Percentiles rank a stretch among this genome's conserved stretches.
Conservation (phyloP, 2,888 invertebrate species). For the Agonopterix arenella region DNA sequence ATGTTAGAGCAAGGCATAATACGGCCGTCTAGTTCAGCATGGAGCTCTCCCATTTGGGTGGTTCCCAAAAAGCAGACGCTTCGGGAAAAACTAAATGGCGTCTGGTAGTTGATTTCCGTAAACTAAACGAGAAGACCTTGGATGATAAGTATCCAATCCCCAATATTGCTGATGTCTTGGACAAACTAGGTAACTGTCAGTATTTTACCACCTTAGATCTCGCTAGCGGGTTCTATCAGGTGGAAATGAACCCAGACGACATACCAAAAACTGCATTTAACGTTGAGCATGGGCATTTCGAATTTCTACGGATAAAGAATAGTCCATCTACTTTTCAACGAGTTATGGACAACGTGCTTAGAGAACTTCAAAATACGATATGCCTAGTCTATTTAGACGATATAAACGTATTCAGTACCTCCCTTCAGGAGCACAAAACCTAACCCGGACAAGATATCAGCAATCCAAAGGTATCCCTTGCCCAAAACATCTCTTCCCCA, state of each 20-base stretch:
- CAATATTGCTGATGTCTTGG: slow-evolving; percentile 11
- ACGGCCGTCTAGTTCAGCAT: slow-evolving; percentile 3
- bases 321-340: slow-evolving; percentile 25
- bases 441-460: slow-evolving; percentile 7
- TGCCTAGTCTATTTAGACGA: too few species aligned
- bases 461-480: slow-evolving; percentile 1
- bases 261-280: slow-evolving; percentile 21
- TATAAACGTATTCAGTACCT: slow-evolving; percentile 15
- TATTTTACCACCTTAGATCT: slow-evolving; percentile 16
- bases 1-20: slow-evolving; percentile 12
- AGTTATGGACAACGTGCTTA: slow-evolving; percentile 21
- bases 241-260: slow-evolving; percentile 4
- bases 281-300: slow-evolving; percentile 21
- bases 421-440: slow-evolving; percentile 20
- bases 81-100: slow-evolving; percentile 6
- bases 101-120: slow-evolving; percentile 2
- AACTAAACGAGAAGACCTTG: slow-evolving; percentile 1
- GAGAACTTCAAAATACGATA: slow-evolving; percentile 13
- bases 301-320: slow-evolving; percentile 23
- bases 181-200: not conserved
- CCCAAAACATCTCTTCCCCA: slow-evolving; percentile 3
- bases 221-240: slow-evolving; percentile 7
- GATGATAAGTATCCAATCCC: slow-evolving; percentile 7
- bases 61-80: slow-evolving; percentile 1
- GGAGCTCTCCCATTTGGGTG: slow-evolving; percentile 4